Evolutionary conservation across 2,888 invertebrate species (phyloP), one percentile per base, ranked within the genome.

Genomic region (Ochropleura leucogaster): DNA sequence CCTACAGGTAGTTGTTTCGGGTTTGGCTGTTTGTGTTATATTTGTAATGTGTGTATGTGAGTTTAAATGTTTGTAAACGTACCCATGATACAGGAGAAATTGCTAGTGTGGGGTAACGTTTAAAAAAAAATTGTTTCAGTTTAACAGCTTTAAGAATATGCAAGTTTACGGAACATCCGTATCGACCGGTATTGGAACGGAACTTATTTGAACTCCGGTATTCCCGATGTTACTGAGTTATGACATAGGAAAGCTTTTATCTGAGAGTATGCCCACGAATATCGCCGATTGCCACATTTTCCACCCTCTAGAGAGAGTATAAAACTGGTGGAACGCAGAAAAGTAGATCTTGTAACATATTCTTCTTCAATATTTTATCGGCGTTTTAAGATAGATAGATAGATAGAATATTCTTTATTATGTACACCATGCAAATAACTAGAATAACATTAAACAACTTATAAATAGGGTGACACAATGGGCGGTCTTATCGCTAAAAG

Each of bases 241-340:
- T 92, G 91, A 93, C 93, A 93, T 89, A 91, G 88, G 89, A 93
- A 93, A 89, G 92, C 93, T 93, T 93, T 93, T 93, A 93, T 91
- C 92, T 90, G 89, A 70, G 84, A 85, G 89, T 84, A 86, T 90
- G 87, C 87, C 81, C 79, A 72, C 71, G 72, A 84, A 82, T 80
- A 77, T 77, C 74, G 66, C 53, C 77, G 60, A 78, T 72, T 72
- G 76, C 63, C 59, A 70, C 78, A 60, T 77, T 72, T 74, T 76
- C 63, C 65, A 68, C 74, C 30, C 67, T 12, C 74, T 60, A 60
- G 20, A 44, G 14, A 63, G 68, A 68, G 7, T 44, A 51, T 60
- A 18, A 70, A 65, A 74, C 30, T 65, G 64, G 16, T 40, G 66
- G 55, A 65, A 65, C 3, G 40, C 20, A 67, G 73, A 79, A 72